Evolutionary conservation across 2,113 vertebrate species (phyloP), one percentile per base, ranked within the genome.

Genomic region (Dryoscopus gambensis): DNA sequence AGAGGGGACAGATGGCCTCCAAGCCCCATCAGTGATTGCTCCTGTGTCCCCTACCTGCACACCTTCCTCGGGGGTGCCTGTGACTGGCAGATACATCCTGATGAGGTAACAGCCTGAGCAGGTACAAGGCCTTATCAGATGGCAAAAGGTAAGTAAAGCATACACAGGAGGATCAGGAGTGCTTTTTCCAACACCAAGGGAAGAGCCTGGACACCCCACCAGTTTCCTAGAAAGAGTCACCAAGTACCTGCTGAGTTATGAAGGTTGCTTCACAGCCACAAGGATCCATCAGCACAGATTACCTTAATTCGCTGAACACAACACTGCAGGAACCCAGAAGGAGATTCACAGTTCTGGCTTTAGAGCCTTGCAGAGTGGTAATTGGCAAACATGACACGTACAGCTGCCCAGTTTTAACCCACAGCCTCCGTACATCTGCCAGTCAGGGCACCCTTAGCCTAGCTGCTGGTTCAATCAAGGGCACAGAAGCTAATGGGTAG

Each of bases 81-180:
- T 39, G 62, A 15, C 31, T 12, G 16, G 9, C 22, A 40, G 14
- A 14, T 7, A 19, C 11, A 44, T 18, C 28, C 60, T 47, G 40
- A 40, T 0, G 0, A n/a, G 24, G 31, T 27, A 19, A 37, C 11
- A 10, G 9, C 9, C 0, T 11, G 17, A 60, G 25, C 25, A 55
- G 25, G n/a, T 8, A 67, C 18, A 70, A 30, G 13, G 31, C 9
- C 3, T 40, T 49, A 15, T 21, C 1, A 33, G 15, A 23, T 12
- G 40, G 47, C 12, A 42, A 63, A 57, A 57, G 28, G 10, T 2
- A 2, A 89, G 13, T 44, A 7, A 55, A 7, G 3, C 5, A 1
- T 8, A 10, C 1, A 1, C 2, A 39, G 21, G 9, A 71, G 33
- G 44, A 35, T 4, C 0, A 3, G 22, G 42, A 67, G 6, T 37